Conservation (phyloP, 2,113 vertebrate genomes). For the Cyanoramphus novaezelandiae region DNA sequence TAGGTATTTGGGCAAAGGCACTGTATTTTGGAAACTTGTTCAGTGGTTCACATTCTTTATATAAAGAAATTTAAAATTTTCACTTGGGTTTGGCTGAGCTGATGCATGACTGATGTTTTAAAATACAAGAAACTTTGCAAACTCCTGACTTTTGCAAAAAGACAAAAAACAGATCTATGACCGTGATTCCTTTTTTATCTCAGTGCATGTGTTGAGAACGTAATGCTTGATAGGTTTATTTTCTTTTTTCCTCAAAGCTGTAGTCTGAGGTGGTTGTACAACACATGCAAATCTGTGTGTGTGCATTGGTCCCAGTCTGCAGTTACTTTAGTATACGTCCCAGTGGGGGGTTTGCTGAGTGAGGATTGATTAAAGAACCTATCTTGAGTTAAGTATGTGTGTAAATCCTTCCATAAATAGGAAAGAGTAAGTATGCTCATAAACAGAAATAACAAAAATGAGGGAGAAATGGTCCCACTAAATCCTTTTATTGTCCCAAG, state of each 20-base stretch:
- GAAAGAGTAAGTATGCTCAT: slow-evolving; percentile 1
- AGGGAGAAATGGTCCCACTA: slow-evolving; percentile 17
- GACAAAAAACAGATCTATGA: neutral
- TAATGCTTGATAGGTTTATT: neutral
- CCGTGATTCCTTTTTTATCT: neutral
- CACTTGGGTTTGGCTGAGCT: neutral
- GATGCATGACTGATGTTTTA: neutral
- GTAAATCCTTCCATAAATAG: slow-evolving; percentile 55
- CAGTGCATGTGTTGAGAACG: neutral
- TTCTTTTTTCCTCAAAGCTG: neutral
- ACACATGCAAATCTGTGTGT: neutral
- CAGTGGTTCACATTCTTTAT: neutral
- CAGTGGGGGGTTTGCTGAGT: slow-evolving; percentile 37
- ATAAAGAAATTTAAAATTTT: neutral
- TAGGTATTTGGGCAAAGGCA: neutral
- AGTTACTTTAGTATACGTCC: neutral
- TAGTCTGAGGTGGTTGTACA: neutral
- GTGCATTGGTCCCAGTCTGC: neutral
- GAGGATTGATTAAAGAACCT: slow-evolving; percentile 50
- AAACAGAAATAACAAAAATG: slow-evolving; percentile 40
- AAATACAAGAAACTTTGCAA: neutral
- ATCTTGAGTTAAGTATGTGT: slow-evolving; percentile 41
- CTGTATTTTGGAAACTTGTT: neutral
- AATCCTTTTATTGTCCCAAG: slow-evolving; percentile 1
- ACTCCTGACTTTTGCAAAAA: neutral